These are phyloP conservation scores for Chironomus tepperi DNA, from an alignment of 1,140 invertebrate species.

Conservation along the genomic window DNA sequence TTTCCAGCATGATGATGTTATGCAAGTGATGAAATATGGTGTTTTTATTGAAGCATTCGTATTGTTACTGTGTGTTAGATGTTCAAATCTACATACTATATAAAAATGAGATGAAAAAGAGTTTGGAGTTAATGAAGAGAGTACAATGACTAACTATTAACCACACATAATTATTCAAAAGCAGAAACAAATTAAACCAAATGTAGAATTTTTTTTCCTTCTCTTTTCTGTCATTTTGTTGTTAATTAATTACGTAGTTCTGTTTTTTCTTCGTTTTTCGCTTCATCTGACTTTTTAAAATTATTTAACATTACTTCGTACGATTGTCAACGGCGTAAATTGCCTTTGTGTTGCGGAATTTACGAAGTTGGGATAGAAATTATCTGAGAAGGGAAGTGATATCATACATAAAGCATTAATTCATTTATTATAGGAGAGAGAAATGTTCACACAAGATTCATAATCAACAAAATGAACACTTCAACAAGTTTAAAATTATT, in stretches of 20 bases:
- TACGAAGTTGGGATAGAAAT: neutral
- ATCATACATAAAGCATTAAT: neutral
- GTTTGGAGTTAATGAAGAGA: neutral
- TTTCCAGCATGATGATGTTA: neutral
- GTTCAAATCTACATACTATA: neutral
- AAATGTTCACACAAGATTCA: too few species aligned
- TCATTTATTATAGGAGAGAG: too few species aligned
- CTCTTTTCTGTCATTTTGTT: conserved; percentile 1
- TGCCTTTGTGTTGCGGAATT: neutral
- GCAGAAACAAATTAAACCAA: conserved; percentile 13
- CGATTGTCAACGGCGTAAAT: neutral
- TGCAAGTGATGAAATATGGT: conserved; percentile 7
- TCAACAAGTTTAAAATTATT: too few species aligned
- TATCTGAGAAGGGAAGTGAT: conserved; percentile 1
- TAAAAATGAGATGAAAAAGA: neutral
- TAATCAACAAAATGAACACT: too few species aligned
- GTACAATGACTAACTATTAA: neutral
- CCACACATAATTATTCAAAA: conserved; percentile 9
- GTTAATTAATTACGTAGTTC: conserved; percentile 9
- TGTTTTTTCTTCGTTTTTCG: neutral
- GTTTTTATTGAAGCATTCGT: neutral
- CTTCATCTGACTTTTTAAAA: conserved; percentile 6
- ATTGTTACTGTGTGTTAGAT: neutral
- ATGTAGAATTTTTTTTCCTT: conserved; percentile 7
- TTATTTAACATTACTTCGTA: neutral